phyloP scores from a whole-genome alignment of 1,140 invertebrate genomes.

The Euura saliciscinereae region DNA sequence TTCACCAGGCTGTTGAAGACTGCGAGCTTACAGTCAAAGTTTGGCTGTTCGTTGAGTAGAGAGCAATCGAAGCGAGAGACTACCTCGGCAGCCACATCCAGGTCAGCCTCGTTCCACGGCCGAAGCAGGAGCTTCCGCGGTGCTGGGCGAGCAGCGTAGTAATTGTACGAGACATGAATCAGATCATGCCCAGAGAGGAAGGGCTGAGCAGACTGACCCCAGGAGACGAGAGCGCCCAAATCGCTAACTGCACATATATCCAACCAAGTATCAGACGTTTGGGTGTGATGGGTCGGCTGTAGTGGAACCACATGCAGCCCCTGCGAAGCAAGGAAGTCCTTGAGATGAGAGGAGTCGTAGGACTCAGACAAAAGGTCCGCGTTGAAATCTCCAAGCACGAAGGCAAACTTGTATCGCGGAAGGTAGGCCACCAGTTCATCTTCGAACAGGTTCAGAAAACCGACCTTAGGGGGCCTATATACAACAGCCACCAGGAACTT shows the following conservation, averaged over 20 bases:
- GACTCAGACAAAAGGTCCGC: neutral
- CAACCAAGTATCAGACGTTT: slow-evolving; percentile 14
- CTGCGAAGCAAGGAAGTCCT: neutral
- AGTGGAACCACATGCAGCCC: neutral
- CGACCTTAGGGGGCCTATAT: neutral
- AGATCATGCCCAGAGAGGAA: slow-evolving; percentile 19
- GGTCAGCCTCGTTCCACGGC: too few species aligned
- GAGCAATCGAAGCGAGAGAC: too few species aligned
- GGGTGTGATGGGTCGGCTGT: slow-evolving; percentile 15
- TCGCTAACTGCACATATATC: slow-evolving; percentile 9
- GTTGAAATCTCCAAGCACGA: slow-evolving; percentile 9
- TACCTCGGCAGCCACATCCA: too few species aligned
- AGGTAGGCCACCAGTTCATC: neutral
- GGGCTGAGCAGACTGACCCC: neutral
- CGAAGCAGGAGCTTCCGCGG: neutral
- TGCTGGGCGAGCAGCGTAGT: neutral
- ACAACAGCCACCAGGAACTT: slow-evolving; percentile 6
- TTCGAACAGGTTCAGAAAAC: neutral
- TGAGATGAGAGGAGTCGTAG: neutral
- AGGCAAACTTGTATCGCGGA: neutral
- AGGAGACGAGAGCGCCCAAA: neutral
- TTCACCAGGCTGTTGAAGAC: too few species aligned
- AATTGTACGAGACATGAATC: slow-evolving; percentile 13
- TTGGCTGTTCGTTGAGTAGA: too few species aligned
- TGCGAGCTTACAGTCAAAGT: too few species aligned